These are phyloP conservation scores for Scomber scombrus DNA, from an alignment of 2,113 vertebrate genomes.

Conservation along the genomic window DNA sequence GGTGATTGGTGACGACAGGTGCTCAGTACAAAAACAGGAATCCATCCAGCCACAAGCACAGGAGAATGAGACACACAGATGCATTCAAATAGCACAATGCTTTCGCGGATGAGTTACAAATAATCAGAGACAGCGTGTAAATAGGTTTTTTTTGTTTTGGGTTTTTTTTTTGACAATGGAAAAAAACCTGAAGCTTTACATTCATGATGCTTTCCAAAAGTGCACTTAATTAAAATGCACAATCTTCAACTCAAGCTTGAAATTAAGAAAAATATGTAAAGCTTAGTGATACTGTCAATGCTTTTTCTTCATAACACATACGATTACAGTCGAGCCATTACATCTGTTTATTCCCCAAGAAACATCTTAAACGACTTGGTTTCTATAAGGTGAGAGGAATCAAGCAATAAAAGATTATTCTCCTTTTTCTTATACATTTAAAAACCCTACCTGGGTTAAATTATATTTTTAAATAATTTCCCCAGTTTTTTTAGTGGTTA, in stretches of 20 bases:
- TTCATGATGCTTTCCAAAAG: conserved; percentile 80
- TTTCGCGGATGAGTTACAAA: conserved; percentile 18
- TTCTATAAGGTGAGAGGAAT: not conserved
- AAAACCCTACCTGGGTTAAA: conserved; percentile 13
- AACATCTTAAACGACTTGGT: not conserved
- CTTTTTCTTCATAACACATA: conserved; percentile 12
- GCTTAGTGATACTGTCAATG: conserved; percentile 43
- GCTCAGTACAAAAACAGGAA: conserved; percentile 43
- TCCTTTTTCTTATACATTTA: not conserved
- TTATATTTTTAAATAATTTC: conserved; percentile 4
- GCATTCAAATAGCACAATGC: conserved; percentile 28
- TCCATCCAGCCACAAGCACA: conserved; percentile 16
- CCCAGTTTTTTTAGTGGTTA: conserved; percentile 11
- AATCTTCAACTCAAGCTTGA: conserved; percentile 59
- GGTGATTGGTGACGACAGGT: conserved; percentile 52
- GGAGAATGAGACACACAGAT: conserved; percentile 20
- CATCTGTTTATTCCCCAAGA: not conserved
- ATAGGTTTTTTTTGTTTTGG: not conserved
- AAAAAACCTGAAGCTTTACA: conserved; percentile 73
- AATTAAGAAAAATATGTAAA: conserved; percentile 54
- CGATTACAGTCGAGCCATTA: not conserved
- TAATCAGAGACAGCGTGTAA: not conserved
- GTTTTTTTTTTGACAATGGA: conserved; percentile 7
- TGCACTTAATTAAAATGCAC: conserved; percentile 79
- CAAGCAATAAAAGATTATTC: not conserved